A percentile compares a stretch with the other conserved stretches of the same genome.
Conservation (phyloP, 2,113 vertebrate genomes). For the Elanus axillaris region DNA sequence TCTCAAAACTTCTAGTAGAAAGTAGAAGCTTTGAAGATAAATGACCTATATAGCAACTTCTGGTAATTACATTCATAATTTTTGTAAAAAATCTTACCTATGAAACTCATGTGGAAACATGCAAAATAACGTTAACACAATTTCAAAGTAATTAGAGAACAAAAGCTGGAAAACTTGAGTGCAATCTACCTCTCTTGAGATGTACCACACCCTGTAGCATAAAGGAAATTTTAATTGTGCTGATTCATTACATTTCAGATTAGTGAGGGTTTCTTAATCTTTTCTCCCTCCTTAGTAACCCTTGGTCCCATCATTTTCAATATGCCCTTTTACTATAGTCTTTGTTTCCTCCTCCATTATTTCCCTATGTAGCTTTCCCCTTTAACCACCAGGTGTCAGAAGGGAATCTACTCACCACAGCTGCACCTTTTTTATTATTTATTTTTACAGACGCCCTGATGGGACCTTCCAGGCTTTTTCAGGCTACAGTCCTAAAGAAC, state of each 20-base stretch:
- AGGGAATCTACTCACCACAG: neutral
- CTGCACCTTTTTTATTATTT: neutral
- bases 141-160: neutral
- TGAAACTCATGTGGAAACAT: neutral
- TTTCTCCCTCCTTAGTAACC: neutral
- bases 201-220: neutral
- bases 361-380: neutral
- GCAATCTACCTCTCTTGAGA: neutral
- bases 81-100: neutral
- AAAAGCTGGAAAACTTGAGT: neutral
- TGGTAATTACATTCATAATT: neutral
- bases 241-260: neutral
- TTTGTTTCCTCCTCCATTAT: neutral
- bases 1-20: neutral
- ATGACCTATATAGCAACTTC: neutral
- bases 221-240: neutral
- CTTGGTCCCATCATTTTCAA: neutral
- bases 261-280: neutral
- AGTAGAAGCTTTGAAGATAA: constrained; percentile 6
- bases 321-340: neutral
- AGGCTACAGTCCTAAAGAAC: neutral
- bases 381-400: constrained; percentile 22
- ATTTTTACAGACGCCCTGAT: neutral
- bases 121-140: neutral
- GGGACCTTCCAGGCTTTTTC: neutral